These are phyloP conservation scores for Chloroceryle aenea DNA, from an alignment of 2,113 vertebrate genomes.

Conservation along the genomic window DNA sequence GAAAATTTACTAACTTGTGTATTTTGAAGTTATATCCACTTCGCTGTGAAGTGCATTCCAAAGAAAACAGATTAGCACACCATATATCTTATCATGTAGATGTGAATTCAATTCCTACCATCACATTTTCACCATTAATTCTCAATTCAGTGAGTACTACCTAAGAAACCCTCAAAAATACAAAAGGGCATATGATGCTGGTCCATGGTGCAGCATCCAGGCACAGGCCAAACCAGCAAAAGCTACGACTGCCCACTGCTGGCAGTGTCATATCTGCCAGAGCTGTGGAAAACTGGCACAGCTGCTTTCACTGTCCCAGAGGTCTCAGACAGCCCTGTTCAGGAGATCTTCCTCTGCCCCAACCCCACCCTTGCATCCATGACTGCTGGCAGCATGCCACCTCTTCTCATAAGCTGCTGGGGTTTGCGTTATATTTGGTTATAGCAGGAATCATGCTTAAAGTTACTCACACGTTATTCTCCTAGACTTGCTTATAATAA, in stretches of 20 bases:
- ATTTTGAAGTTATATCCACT: background rate
- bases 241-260: background rate
- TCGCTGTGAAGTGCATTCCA: background rate
- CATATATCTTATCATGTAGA: background rate
- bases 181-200: no score
- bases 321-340: fast-evolving
- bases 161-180: background rate
- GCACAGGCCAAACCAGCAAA: no score
- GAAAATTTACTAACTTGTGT: background rate
- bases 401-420: background rate
- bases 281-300: background rate
- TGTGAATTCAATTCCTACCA: background rate
- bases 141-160: background rate
- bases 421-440: background rate
- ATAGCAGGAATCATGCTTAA: background rate
- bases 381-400: fast-evolving
- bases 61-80: background rate
- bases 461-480: background rate
- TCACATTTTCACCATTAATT: background rate
- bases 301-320: fast-evolving
- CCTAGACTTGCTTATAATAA: background rate
- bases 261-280: fast-evolving
- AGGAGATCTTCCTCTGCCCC: background rate
- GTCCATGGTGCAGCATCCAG: fast-evolving
- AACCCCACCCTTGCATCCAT: background rate